Percentiles rank a stretch among this genome's conserved stretches.
Conservation (phyloP, 2,113 vertebrate species). For the Hystrix brachyura region DNA sequence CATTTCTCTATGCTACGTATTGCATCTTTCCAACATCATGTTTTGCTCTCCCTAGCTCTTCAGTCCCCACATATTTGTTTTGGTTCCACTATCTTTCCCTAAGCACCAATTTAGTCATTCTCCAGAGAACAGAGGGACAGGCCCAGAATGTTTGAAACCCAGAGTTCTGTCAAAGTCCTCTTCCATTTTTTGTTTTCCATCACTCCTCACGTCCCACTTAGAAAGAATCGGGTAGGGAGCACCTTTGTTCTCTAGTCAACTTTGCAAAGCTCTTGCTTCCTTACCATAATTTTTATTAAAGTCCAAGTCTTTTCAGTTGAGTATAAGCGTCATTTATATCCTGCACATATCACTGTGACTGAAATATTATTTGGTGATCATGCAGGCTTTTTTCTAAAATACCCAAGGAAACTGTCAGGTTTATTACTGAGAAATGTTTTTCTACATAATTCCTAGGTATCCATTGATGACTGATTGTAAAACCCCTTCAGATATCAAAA, state of each 20-base stretch:
- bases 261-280: not conserved
- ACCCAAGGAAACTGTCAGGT: not conserved
- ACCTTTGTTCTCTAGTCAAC: not conserved
- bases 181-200: not conserved
- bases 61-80: not conserved
- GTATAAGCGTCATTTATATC: not conserved
- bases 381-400: not conserved
- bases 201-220: not conserved
- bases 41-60: not conserved
- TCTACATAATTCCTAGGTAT: not conserved
- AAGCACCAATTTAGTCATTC: not conserved
- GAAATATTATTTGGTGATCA: conserved; percentile 13
- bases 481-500: not conserved
- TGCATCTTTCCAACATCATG: not conserved
- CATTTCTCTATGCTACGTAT: not conserved
- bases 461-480: not conserved
- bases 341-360: not conserved
- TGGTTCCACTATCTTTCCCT: rapidly evolving
- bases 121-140: rapidly evolving
- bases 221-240: rapidly evolving
- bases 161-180: not conserved
- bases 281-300: not conserved
- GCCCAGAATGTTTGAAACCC: not conserved
- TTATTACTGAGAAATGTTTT: not conserved
- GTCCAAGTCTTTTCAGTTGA: not conserved